These are phyloP conservation scores for Tinea pellionella DNA, from an alignment of 2,888 invertebrate genomes.

Conservation along the genomic window DNA sequence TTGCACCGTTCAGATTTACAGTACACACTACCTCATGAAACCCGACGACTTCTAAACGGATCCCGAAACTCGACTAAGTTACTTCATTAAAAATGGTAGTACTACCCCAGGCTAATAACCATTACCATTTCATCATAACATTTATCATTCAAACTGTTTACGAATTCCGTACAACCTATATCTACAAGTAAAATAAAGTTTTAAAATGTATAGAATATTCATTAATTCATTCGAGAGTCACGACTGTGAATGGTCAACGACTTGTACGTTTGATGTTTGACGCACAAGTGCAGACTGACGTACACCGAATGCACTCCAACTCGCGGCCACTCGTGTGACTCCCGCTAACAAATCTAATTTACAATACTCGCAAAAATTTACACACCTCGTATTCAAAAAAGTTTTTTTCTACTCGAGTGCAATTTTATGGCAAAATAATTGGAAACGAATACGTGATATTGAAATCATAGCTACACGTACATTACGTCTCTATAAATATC, in stretches of 20 bases:
- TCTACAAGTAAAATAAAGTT: background rate
- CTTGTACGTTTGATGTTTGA: conserved; percentile 6
- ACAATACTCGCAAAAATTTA: conserved; percentile 6
- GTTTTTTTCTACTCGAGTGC: background rate
- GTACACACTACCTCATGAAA: too few species aligned
- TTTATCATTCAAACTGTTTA: too few species aligned
- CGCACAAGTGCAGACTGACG: background rate
- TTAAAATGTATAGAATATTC: background rate
- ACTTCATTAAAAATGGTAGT: too few species aligned
- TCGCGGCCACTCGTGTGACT: conserved; percentile 7
- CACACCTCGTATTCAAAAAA: background rate
- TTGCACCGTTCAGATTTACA: too few species aligned
- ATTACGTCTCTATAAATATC: too few species aligned
- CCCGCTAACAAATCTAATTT: conserved; percentile 19
- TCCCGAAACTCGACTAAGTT: too few species aligned
- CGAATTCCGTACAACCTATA: too few species aligned
- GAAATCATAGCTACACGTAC: too few species aligned
- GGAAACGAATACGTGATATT: background rate
- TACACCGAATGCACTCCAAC: background rate
- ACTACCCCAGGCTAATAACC: too few species aligned
- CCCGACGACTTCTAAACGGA: too few species aligned
- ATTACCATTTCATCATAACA: too few species aligned
- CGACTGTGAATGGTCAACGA: conserved; percentile 1
- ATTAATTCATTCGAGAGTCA: background rate
- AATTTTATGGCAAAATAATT: background rate